Base-by-base conservation (phyloP, 92 coral and sea anemone genomes). In the Epizoanthus rinbou region DNA sequence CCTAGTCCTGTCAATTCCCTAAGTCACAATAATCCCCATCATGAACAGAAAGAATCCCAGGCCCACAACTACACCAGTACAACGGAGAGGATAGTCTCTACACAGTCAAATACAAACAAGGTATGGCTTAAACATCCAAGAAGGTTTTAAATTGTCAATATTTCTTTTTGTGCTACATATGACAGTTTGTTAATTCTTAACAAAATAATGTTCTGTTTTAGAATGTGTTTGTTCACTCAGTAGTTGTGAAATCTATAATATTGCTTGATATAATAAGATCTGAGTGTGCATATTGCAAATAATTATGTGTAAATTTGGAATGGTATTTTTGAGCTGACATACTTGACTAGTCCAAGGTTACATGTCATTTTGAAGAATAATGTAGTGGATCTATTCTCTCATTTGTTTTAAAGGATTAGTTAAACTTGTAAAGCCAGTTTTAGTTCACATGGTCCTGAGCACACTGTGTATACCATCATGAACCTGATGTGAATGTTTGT, bases 21-120 rank as follows among this genome's bases (percentile, higher is more conserved):
- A 67, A 67, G 72, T 28, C 72, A 67, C 72, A 67, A 67, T 67
- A 67, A 67, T 67, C 72, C 72, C 72, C 72, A 19, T 67, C 72
- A 67, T 59, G 25, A 25, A 76, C 81, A 76, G 81, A 76, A 76
- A 58, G 81, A 76, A 53, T 76, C 81, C 69, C 81, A 76, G 56
- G 64, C 69, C 62, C 81, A 58, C 52, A 76, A 76, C 81, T 59
- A 76, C 35, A 76, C 91, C 43, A 92, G 87, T 57, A 73, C 89
- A 65, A 89, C 91, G 70, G 96, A 92, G 84, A 84, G 91, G 80
- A 73, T 87, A 15, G 75, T 85, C 3, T 87, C 96, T 23, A 84
- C 97, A 53, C 68, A 76, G 28, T 89, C 97, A 37, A 91, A 69
- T 16, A 93, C 97, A 68, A 93, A 91, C 90, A 93, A 93, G 97